These are phyloP conservation scores for Gymnoscopelus braueri DNA, from an alignment of 2,797 vertebrate genomes.

Conservation along the genomic window DNA sequence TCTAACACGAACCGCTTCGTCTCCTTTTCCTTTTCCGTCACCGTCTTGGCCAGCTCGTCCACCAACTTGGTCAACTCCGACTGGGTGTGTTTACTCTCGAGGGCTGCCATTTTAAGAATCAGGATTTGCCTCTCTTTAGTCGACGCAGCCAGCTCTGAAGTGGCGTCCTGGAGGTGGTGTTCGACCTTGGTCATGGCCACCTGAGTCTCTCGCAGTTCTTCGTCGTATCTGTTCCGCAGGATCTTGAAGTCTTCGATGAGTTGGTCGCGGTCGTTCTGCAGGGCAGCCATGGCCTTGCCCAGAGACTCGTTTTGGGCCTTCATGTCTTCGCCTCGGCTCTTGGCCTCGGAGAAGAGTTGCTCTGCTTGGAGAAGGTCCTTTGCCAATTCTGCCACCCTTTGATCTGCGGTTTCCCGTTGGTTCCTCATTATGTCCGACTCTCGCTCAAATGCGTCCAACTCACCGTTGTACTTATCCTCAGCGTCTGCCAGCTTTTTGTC, in stretches of 20 bases:
- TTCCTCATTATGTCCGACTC: constrained; percentile 69
- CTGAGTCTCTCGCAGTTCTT: constrained; percentile 78
- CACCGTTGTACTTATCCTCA: constrained; percentile 66
- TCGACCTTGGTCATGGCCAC: constrained; percentile 73
- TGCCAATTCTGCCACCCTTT: constrained; percentile 67
- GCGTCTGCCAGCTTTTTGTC: constrained; percentile 63
- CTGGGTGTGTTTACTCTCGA: constrained; percentile 69
- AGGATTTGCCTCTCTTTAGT: constrained; percentile 78
- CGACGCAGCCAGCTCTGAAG: constrained; percentile 66
- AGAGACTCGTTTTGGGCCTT: constrained; percentile 85
- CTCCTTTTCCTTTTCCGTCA: constrained; percentile 76
- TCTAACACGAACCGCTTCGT: constrained; percentile 75
- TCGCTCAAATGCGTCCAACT: constrained; percentile 52
- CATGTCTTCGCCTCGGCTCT: constrained; percentile 69
- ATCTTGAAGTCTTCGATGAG: constrained; percentile 86
- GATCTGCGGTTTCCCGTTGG: constrained; percentile 69
- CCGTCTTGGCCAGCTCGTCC: constrained; percentile 72
- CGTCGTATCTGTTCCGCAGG: constrained; percentile 78
- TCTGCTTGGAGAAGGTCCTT: constrained; percentile 66
- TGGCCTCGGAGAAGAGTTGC: constrained; percentile 70
- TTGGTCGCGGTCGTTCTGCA: constrained; percentile 87
- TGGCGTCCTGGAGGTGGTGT: constrained; percentile 70
- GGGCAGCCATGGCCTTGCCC: constrained; percentile 85
- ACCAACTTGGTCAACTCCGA: constrained; percentile 71
- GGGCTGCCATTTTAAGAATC: constrained; percentile 52